Evolutionary conservation across 2,888 invertebrate species (phyloP).

Genomic region (Ormia ochracea): DNA sequence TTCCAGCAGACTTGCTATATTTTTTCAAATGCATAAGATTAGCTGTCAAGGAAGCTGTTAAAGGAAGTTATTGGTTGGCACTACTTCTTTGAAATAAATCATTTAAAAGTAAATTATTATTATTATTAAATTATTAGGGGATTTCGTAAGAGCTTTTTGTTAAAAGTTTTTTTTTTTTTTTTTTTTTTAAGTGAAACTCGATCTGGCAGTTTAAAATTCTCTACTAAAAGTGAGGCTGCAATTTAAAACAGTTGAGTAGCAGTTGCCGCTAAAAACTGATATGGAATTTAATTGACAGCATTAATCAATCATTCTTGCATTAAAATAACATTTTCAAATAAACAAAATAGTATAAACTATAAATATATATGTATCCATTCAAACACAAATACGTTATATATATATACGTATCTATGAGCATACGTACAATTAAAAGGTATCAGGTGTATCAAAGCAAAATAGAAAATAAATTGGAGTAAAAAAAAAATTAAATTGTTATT

Average conservation of each 20-base stretch:
- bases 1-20: no score
- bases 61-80: no score
- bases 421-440: not conserved
- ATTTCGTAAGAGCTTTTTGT: no score
- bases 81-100: no score
- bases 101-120: no score
- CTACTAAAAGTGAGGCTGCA: not conserved
- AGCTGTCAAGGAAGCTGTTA: no score
- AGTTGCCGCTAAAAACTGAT: slow-evolving; percentile 8
- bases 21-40: no score
- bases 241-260: slow-evolving; percentile 18
- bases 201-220: not conserved
- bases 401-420: no score
- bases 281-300: slow-evolving; percentile 32
- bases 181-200: slow-evolving; percentile 4
- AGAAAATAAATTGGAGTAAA: slow-evolving; percentile 25
- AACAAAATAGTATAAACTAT: slow-evolving; percentile 1
- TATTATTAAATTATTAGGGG: no score
- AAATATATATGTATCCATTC: no score
- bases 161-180: no score
- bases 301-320: slow-evolving; percentile 59
- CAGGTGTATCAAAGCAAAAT: slow-evolving; percentile 45
- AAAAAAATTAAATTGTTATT: slow-evolving; percentile 44
- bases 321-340: slow-evolving; percentile 43
- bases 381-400: no score